Conservation (phyloP, 1,140 invertebrate genomes). For the Sycobia sp. region DNA sequence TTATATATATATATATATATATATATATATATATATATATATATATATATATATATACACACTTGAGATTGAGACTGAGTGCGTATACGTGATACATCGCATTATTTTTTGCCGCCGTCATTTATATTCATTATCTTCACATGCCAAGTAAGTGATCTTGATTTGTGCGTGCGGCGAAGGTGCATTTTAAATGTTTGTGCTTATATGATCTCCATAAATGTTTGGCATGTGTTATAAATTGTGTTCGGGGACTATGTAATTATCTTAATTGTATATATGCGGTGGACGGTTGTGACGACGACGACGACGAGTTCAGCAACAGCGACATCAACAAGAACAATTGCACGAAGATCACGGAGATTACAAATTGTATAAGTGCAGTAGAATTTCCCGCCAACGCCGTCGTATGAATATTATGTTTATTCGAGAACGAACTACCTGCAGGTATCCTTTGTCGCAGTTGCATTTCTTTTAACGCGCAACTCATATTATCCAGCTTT, state of each 20-base stretch:
- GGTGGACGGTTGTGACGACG: not conserved
- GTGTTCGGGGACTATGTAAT: not conserved
- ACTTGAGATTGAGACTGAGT: no score
- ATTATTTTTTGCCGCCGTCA: no score
- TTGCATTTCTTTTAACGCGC: not conserved
- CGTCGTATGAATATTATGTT: slow-evolving; percentile 11
- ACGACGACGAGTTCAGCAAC: not conserved
- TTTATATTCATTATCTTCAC: no score
- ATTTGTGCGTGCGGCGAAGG: not conserved
- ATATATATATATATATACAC: no score
- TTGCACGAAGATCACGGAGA: no score
- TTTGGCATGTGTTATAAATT: not conserved
- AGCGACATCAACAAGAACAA: not conserved
- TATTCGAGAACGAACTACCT: not conserved
- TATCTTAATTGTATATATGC: slow-evolving; percentile 15
- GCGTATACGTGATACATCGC: no score
- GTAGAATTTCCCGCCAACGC: not conserved
- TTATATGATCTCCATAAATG: not conserved
- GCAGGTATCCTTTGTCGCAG: slow-evolving; percentile 17
- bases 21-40: no score
- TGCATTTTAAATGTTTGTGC: slow-evolving; percentile 2
- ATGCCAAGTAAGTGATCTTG: no score
- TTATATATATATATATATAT: no score
- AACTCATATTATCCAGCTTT: not conserved
- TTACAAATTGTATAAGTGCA: not conserved